Percentiles rank a stretch among this genome's conserved stretches.
phyloP scores from a whole-genome alignment of 2,113 vertebrate species.

The Elachura formosa region DNA sequence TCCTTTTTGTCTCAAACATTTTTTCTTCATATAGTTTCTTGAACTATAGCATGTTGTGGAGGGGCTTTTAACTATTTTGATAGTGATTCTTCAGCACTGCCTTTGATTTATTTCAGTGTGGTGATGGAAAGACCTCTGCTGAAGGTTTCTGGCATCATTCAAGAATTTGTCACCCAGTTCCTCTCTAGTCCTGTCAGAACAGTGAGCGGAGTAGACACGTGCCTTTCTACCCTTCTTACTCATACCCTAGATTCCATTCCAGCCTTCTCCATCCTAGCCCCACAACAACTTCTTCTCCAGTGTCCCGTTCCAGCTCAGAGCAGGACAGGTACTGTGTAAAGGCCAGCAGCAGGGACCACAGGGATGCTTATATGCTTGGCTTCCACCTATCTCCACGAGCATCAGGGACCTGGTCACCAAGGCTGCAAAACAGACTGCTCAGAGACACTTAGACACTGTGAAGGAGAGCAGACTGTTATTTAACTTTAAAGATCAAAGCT shows the following conservation, averaged over 20 bases:
- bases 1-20: background rate
- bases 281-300: background rate
- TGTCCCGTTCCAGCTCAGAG: background rate
- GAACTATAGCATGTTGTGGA: background rate
- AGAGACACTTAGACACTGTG: background rate
- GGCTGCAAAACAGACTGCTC: background rate
- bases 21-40: background rate
- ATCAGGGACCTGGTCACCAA: background rate
- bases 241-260: background rate
- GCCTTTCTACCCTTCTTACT: background rate
- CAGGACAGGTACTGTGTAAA: background rate
- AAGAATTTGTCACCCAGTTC: background rate
- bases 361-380: background rate
- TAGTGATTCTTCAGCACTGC: background rate
- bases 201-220: fast-evolving
- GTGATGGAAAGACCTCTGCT: background rate
- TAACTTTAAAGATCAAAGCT: background rate
- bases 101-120: background rate
- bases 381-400: background rate
- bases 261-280: background rate
- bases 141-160: background rate
- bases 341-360: background rate
- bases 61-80: background rate
- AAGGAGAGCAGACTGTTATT: background rate
- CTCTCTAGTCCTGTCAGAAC: background rate